Evolutionary conservation across 2,113 vertebrate species (phyloP).

Genomic region (Phylloscopus trochilus): DNA sequence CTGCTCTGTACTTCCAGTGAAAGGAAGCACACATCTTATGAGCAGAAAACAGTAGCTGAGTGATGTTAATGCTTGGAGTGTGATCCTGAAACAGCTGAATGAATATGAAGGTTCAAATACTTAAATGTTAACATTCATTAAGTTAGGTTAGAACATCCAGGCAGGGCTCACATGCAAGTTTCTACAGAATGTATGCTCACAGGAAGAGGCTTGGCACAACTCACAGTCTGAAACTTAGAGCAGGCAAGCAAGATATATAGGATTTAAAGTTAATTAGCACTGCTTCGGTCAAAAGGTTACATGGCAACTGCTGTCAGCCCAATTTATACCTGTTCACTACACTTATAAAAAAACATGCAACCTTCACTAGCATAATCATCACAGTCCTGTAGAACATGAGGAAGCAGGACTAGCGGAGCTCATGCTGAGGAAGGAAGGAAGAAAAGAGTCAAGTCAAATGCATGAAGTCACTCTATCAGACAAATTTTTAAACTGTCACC

Average conservation of each 20-base stretch:
- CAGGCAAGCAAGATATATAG: neutral
- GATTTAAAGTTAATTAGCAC: neutral
- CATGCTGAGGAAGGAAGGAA: neutral
- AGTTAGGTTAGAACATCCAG: neutral
- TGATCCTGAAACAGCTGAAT: neutral
- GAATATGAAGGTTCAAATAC: neutral
- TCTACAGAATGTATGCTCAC: neutral
- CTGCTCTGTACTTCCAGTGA: neutral
- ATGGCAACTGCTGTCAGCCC: neutral
- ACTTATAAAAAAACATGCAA: neutral
- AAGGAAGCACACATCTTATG: neutral
- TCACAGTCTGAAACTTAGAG: neutral
- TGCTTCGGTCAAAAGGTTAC: neutral
- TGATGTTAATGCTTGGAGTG: rapidly evolving
- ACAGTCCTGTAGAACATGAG: neutral
- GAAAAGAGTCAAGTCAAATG: neutral
- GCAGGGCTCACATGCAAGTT: conserved; percentile 1
- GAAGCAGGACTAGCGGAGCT: neutral
- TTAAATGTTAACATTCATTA: neutral
- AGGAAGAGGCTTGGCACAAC: neutral
- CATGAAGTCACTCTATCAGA: neutral
- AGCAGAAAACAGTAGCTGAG: neutral
- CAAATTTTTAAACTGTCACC: neutral
- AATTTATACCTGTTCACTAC: neutral
- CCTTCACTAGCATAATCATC: neutral